Evolutionary conservation across 1,140 invertebrate genomes (phyloP).

Genomic region (Manduca sexta): DNA sequence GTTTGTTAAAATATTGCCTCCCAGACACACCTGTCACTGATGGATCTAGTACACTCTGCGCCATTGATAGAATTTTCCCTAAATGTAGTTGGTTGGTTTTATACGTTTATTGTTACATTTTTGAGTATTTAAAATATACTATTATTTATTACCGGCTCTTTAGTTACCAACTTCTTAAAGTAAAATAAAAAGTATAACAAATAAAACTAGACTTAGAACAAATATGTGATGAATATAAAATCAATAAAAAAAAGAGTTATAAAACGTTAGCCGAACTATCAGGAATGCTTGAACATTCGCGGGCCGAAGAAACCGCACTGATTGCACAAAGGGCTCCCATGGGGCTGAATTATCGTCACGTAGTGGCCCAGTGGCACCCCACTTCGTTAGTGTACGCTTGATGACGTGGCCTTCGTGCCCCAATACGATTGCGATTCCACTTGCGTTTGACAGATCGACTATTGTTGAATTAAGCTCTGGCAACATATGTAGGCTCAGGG

Average conservation of each 20-base stretch:
- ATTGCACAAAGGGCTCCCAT: constrained; percentile 62
- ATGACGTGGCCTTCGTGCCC: constrained; percentile 34
- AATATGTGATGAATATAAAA: no score
- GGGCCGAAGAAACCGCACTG: constrained; percentile 56
- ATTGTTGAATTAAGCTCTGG: no score
- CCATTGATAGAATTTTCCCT: no score
- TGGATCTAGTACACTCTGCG: no score
- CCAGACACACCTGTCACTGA: neutral
- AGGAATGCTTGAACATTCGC: constrained; percentile 25
- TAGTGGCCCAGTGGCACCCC: constrained; percentile 29
- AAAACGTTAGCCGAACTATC: constrained; percentile 32
- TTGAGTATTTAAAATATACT: no score
- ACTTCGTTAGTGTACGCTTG: constrained; percentile 50
- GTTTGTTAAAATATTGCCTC: constrained; percentile 40
- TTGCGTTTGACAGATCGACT: constrained; percentile 9
- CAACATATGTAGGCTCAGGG: neutral
- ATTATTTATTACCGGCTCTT: no score
- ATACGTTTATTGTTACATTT: no score
- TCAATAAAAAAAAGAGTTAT: neutral
- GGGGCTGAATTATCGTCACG: constrained; percentile 62
- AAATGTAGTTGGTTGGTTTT: no score
- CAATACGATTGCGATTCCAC: constrained; percentile 37
- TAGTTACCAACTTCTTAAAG: no score
- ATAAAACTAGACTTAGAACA: no score
- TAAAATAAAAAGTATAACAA: no score